phyloP scores from a whole-genome alignment of 2,113 vertebrate species.

The Toxostoma redivivum region DNA sequence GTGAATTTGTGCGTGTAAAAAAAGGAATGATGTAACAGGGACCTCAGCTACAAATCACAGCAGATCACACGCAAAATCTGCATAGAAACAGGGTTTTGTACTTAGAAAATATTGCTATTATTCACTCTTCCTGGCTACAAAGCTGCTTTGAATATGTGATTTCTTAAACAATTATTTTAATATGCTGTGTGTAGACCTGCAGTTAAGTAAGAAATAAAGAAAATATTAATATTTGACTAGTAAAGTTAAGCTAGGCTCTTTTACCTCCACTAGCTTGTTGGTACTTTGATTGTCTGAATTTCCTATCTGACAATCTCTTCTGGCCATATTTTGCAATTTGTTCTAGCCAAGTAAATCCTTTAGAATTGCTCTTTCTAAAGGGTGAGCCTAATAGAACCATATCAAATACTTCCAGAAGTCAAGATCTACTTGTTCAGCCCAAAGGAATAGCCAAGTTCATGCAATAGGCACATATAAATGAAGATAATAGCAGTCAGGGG shows the following conservation, averaged over 20 bases:
- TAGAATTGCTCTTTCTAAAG: constrained; percentile 6
- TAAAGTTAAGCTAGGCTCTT: not conserved
- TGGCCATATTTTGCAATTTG: not conserved
- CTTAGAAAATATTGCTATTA: not conserved
- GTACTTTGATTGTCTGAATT: not conserved
- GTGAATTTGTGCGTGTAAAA: not conserved
- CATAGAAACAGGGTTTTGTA: not conserved
- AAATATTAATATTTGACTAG: constrained; percentile 1
- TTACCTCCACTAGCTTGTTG: not conserved
- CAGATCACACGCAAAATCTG: not conserved
- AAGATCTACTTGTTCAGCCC: not conserved
- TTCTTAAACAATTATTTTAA: not conserved
- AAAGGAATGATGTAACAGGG: not conserved
- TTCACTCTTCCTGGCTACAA: not conserved
- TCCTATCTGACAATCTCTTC: not conserved
- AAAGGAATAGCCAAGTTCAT: not conserved
- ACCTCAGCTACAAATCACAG: not conserved
- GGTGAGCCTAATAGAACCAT: not conserved
- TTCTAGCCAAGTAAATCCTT: not conserved
- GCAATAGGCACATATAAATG: not conserved
- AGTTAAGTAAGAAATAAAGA: not conserved
- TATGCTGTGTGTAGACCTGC: not conserved
- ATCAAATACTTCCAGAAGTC: not conserved
- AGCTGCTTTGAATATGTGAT: not conserved
- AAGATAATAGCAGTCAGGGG: not conserved